phyloP scores from a whole-genome alignment of 2,113 vertebrate species.

The Bothrops jararaca region DNA sequence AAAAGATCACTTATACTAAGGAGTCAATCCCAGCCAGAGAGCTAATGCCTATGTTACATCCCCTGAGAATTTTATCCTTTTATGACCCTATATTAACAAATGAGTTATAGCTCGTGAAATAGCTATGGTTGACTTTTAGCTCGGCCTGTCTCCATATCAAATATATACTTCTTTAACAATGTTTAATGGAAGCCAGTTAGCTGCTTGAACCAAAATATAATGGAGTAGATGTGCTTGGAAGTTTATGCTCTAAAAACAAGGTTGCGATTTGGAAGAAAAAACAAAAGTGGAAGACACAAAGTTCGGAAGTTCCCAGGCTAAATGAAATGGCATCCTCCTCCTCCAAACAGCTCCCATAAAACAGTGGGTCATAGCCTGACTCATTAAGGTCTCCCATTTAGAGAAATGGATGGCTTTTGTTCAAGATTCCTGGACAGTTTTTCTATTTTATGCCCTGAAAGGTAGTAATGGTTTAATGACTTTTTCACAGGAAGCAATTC shows the following conservation, averaged over 20 bases:
- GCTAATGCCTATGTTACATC: neutral
- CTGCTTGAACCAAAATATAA: conserved; percentile 26
- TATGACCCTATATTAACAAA: conserved; percentile 25
- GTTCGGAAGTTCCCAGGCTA: conserved; percentile 70
- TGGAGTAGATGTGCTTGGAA: conserved; percentile 36
- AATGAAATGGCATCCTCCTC: conserved; percentile 63
- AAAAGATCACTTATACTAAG: neutral
- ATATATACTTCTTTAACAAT: conserved; percentile 32
- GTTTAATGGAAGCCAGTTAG: conserved; percentile 26
- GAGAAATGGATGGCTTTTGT: conserved; percentile 66
- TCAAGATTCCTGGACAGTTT: conserved; percentile 63
- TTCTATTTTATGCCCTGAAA: conserved; percentile 63
- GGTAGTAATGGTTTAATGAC: conserved; percentile 72
- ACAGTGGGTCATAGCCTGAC: conserved; percentile 68
- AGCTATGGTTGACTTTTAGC: conserved; percentile 16
- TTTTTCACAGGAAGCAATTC: conserved; percentile 74
- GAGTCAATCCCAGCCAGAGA: conserved; percentile 1
- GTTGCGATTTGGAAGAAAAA: conserved; percentile 52
- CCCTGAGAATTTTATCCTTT: conserved; percentile 29
- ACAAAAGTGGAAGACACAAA: conserved; percentile 67
- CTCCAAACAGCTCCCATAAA: conserved; percentile 73
- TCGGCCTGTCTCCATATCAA: conserved; percentile 24
- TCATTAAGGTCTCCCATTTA: conserved; percentile 68
- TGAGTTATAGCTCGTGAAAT: conserved; percentile 24
- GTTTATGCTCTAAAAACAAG: conserved; percentile 62